These are phyloP conservation scores for Syndactyla subalaris DNA, from an alignment of 2,797 vertebrate genomes.

Conservation along the genomic window DNA sequence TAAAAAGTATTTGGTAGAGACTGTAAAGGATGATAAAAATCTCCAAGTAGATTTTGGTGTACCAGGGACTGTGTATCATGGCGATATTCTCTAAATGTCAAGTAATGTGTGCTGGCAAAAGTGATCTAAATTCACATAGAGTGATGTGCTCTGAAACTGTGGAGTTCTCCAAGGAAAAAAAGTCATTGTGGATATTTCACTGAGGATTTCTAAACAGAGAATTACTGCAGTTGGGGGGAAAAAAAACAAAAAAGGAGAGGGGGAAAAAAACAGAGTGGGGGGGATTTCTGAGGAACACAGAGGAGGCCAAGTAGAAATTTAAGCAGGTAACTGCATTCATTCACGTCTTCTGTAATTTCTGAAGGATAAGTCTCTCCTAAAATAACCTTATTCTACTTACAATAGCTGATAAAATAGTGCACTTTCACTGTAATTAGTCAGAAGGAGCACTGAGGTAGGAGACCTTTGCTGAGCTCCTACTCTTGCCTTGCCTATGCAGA, in stretches of 20 bases:
- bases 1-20: neutral
- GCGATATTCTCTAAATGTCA: neutral
- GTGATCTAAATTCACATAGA: neutral
- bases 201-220: neutral
- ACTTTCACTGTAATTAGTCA: slow-evolving; percentile 20
- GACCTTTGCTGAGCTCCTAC: slow-evolving; percentile 20
- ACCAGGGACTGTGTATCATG: neutral
- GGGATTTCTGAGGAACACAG: neutral
- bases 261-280: neutral
- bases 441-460: neutral
- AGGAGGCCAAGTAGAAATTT: neutral
- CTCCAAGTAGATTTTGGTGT: neutral
- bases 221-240: neutral
- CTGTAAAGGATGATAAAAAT: neutral
- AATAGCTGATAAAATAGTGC: neutral
- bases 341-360: neutral
- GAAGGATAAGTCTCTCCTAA: neutral
- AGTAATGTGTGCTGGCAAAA: neutral
- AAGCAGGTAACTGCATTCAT: neutral
- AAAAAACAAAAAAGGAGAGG: rapidly evolving
- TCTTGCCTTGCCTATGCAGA: neutral
- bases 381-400: neutral
- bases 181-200: neutral
- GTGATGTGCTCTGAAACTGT: neutral
- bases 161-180: neutral